Evolutionary conservation across 2,113 vertebrate species (phyloP).

Genomic region (Talpa occidentalis): DNA sequence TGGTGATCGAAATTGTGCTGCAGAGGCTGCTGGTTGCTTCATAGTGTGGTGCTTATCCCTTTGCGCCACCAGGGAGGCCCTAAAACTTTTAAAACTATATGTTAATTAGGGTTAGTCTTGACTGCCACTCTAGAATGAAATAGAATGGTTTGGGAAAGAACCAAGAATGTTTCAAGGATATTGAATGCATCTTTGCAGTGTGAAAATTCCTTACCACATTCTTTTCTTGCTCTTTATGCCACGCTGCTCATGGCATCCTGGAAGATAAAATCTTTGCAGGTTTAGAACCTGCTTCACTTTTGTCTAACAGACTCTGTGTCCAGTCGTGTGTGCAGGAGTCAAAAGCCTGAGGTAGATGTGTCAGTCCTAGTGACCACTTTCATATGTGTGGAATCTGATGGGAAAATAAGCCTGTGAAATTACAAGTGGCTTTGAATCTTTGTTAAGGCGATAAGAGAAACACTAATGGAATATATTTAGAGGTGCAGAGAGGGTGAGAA

Average conservation of each 20-base stretch:
- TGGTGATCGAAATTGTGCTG: too few species aligned
- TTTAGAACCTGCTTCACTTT: neutral
- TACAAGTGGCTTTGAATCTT: neutral
- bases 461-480: neutral
- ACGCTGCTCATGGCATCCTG: neutral
- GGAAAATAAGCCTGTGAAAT: neutral
- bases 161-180: neutral
- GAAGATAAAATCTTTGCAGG: neutral
- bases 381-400: neutral
- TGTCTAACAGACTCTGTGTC: neutral
- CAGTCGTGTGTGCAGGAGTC: neutral
- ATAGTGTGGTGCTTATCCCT: too few species aligned
- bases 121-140: neutral
- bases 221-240: neutral
- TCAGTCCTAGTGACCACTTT: neutral
- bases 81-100: neutral
- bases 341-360: neutral
- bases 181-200: accelerated
- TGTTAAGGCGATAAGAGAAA: neutral
- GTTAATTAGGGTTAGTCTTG: neutral
- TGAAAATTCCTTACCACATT: neutral
- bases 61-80: too few species aligned
- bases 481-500: neutral
- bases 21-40: too few species aligned
- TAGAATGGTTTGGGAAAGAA: neutral